Conservation (phyloP, 2,797 vertebrate genomes). For the Halcyon chelicuti region DNA sequence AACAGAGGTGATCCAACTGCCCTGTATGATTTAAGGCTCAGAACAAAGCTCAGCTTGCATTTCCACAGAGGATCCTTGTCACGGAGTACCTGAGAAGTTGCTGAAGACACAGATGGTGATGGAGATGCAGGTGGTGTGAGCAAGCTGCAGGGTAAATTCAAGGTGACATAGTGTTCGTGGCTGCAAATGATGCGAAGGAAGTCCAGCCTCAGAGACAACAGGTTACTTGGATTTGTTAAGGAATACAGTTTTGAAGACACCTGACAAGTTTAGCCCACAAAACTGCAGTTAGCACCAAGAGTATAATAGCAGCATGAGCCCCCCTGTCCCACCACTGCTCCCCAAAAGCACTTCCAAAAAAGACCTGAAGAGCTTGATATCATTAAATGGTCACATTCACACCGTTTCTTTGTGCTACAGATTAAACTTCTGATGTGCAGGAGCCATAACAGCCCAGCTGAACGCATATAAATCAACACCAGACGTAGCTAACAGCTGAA, state of each 20-base stretch:
- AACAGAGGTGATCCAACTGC: background rate
- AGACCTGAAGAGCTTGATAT: background rate
- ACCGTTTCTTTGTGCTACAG: background rate
- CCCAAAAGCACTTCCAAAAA: background rate
- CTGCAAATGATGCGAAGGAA: constrained; percentile 95
- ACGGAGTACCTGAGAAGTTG: constrained; percentile 91
- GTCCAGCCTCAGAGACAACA: constrained; percentile 93
- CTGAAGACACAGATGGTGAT: constrained; percentile 96
- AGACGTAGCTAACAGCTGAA: background rate
- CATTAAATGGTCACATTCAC: background rate
- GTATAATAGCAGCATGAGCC: background rate
- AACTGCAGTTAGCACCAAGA: background rate
- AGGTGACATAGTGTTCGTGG: constrained; percentile 96
- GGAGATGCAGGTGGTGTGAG: constrained; percentile 96
- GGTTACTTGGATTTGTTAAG: constrained; percentile 88
- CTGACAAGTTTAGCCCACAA: constrained; percentile 74
- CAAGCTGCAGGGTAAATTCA: constrained; percentile 94
- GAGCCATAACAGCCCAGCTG: background rate
- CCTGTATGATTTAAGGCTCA: background rate
- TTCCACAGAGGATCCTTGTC: background rate
- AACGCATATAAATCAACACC: fast-evolving
- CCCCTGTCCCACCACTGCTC: background rate
- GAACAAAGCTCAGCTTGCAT: background rate
- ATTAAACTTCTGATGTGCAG: background rate
- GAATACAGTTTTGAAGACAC: constrained; percentile 93